Percentiles rank a stretch among this genome's conserved stretches.
phyloP scores from a whole-genome alignment of 1,140 invertebrate species.

The Eumaeus atala region DNA sequence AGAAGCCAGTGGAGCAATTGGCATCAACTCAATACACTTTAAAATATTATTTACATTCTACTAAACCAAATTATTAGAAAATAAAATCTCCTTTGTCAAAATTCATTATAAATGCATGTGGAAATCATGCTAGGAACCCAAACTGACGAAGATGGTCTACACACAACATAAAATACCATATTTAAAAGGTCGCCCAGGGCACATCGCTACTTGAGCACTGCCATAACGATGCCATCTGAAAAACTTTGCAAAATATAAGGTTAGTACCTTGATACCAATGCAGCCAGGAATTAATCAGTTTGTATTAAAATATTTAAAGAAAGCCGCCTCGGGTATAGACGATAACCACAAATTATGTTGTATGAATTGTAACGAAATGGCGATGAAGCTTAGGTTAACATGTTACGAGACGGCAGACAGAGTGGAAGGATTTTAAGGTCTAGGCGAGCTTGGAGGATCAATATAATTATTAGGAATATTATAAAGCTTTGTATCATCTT shows the following conservation, averaged over 20 bases:
- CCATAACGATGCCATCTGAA: constrained; percentile 5
- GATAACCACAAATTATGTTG: constrained; percentile 4
- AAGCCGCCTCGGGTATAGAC: constrained; percentile 4
- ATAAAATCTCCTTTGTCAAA: too few relatives aligned
- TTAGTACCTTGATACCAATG: constrained; percentile 4
- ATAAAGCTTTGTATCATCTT: not conserved
- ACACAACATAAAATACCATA: not conserved
- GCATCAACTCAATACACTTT: too few relatives aligned
- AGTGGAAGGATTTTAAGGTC: constrained; percentile 6
- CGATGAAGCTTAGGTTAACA: constrained; percentile 9
- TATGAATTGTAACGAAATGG: constrained; percentile 3
- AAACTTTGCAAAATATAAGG: constrained; percentile 12
- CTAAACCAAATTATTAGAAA: too few relatives aligned
- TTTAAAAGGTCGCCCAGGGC: constrained; percentile 12
- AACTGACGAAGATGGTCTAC: too few relatives aligned
- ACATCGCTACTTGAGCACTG: not conserved
- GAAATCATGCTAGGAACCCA: too few relatives aligned
- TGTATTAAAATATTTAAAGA: constrained; percentile 9
- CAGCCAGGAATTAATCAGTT: constrained; percentile 12
- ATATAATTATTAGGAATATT: constrained; percentile 1
- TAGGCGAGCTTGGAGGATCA: not conserved
- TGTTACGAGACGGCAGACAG: not conserved
- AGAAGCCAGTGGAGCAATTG: too few relatives aligned
- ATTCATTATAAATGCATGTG: too few relatives aligned
- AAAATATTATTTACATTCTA: too few relatives aligned